Percentiles rank a stretch among this genome's conserved stretches.
Conservation (phyloP, 2,797 vertebrate genomes). For the Leptodactylus fallax region DNA sequence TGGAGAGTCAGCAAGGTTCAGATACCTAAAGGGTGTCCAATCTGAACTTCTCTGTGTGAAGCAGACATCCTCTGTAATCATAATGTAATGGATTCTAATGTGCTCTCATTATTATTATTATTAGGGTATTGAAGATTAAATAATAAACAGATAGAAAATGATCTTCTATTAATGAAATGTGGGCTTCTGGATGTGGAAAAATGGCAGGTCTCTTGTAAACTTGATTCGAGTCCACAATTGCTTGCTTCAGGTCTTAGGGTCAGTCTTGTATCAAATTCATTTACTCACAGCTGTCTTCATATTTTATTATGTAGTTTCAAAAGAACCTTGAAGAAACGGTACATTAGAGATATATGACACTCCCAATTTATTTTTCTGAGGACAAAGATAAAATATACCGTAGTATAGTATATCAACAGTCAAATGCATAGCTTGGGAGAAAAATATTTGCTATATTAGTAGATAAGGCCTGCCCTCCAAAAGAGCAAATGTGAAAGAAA, state of each 20-base stretch:
- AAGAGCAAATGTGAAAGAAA: conserved; percentile 60
- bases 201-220: conserved; percentile 2
- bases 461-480: conserved; percentile 59
- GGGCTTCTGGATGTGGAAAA: not conserved
- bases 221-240: conserved; percentile 15
- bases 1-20: too few relatives aligned
- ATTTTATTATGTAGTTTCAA: conserved; percentile 60
- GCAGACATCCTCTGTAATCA: not conserved
- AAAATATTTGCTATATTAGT: conserved; percentile 57
- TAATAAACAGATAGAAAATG: not conserved
- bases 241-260: conserved; percentile 51
- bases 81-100: not conserved
- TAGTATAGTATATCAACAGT: conserved; percentile 41
- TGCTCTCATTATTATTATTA: not conserved
- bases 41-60: not conserved
- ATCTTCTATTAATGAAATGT: not conserved
- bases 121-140: not conserved
- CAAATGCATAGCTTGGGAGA: conserved; percentile 51
- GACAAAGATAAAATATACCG: conserved; percentile 53
- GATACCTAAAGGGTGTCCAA: not conserved
- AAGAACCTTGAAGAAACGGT: conserved; percentile 45
- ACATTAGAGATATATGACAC: conserved; percentile 57
- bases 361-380: conserved; percentile 60
- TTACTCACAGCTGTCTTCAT: conserved; percentile 56
- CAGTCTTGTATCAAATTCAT: conserved; percentile 53